Evolutionary conservation across 2,797 vertebrate species (phyloP).

Genomic region (Chiroxiphia lanceolata): DNA sequence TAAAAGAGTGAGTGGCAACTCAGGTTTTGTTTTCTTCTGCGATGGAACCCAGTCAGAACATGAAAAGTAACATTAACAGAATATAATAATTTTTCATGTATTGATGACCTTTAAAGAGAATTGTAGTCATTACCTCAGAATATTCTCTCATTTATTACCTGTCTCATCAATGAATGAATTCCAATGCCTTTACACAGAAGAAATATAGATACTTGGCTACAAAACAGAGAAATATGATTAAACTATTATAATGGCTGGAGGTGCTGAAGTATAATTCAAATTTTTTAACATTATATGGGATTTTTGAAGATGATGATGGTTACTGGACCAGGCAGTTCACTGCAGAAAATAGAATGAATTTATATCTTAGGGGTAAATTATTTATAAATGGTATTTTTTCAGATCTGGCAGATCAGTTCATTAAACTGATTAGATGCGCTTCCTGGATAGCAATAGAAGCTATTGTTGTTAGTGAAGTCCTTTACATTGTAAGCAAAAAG

Average conservation of each 20-base stretch:
- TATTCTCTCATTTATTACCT: slow-evolving; percentile 74
- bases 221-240: slow-evolving; percentile 72
- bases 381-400: slow-evolving; percentile 60
- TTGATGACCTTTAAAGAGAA: slow-evolving; percentile 84
- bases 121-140: slow-evolving; percentile 78
- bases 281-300: slow-evolving; percentile 64
- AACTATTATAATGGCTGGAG: slow-evolving; percentile 65
- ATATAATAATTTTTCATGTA: slow-evolving; percentile 74
- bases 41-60: slow-evolving; percentile 64
- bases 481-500: slow-evolving; percentile 17
- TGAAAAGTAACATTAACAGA: slow-evolving; percentile 76
- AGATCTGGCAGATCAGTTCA: slow-evolving; percentile 53
- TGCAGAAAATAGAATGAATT: slow-evolving; percentile 46
- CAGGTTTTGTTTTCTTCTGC: slow-evolving; percentile 47
- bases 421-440: slow-evolving; percentile 51
- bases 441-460: slow-evolving; percentile 4
- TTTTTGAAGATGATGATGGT: slow-evolving; percentile 54
- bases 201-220: slow-evolving; percentile 73
- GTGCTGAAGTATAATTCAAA: slow-evolving; percentile 63
- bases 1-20: slow-evolving; percentile 14
- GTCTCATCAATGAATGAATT: slow-evolving; percentile 71
- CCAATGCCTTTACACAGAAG: slow-evolving; percentile 66
- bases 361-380: slow-evolving; percentile 62
- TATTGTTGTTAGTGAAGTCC: slow-evolving; percentile 21
- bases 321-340: slow-evolving; percentile 41